Percentiles rank a stretch among this genome's conserved stretches.
Evolutionary conservation across 2,888 invertebrate genomes (phyloP).

Genomic region (Melieria crassipennis): DNA sequence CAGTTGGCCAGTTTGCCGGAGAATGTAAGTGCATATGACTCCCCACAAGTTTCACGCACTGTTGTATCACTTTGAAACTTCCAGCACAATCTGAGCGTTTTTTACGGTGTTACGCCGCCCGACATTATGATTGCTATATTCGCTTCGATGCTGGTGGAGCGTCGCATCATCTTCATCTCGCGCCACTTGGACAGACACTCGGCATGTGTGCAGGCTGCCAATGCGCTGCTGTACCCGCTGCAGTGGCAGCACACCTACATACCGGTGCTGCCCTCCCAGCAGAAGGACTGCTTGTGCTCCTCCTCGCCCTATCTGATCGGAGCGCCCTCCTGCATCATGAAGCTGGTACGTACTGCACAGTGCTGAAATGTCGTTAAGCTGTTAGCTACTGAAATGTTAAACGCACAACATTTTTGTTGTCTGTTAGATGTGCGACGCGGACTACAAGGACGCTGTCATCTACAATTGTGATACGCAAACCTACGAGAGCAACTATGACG

Average conservation of each 20-base stretch:
- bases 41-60: background rate
- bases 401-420: background rate
- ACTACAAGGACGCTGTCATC: slow-evolving; percentile 16
- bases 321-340: background rate
- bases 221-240: slow-evolving; percentile 11
- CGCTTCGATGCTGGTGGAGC: slow-evolving; percentile 9
- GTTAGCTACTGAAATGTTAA: background rate
- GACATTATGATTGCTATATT: slow-evolving; percentile 15
- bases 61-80: background rate
- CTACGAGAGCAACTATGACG: slow-evolving; percentile 14
- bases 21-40: slow-evolving; percentile 3
- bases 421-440: slow-evolving; percentile 9
- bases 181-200: slow-evolving; percentile 16
- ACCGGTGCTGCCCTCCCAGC: slow-evolving; percentile 13
- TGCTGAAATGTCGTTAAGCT: background rate
- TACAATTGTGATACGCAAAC: slow-evolving; percentile 23
- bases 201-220: slow-evolving; percentile 17
- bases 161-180: slow-evolving; percentile 17
- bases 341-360: slow-evolving; percentile 1
- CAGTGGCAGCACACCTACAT: slow-evolving; percentile 19
- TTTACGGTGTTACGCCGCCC: slow-evolving; percentile 3
- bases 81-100: slow-evolving; percentile 16
- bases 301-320: slow-evolving; percentile 15
- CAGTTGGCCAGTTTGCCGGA: slow-evolving; percentile 1
- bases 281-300: background rate